Evolutionary conservation across 2,888 invertebrate genomes (phyloP).

Genomic region (Leistus spinibarbis): DNA sequence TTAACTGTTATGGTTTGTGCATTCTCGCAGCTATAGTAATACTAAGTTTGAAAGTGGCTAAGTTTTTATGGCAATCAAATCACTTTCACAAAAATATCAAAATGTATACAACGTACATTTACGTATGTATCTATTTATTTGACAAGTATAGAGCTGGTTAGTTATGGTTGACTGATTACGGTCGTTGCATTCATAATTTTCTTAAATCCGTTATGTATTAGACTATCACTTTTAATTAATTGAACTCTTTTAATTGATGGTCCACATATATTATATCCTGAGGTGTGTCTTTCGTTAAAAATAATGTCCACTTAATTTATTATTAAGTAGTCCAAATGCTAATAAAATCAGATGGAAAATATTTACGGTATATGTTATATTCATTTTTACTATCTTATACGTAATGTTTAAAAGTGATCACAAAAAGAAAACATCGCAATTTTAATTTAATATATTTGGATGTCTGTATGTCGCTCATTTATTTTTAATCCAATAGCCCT

Average conservation of each 20-base stretch:
- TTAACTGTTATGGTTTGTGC: neutral
- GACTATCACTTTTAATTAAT: neutral
- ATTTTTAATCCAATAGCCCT: too few species aligned
- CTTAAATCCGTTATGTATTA: neutral
- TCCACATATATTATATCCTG: too few species aligned
- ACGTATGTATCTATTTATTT: neutral
- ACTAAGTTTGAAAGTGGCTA: neutral
- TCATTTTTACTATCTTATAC: too few species aligned
- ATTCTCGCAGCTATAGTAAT: neutral
- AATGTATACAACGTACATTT: neutral
- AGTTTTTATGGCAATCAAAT: neutral
- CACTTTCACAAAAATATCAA: conserved; percentile 2
- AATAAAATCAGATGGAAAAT: too few species aligned
- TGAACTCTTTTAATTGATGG: neutral
- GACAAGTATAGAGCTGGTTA: conserved; percentile 7
- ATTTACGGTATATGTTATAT: too few species aligned
- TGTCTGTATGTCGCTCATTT: too few species aligned
- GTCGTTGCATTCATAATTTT: neutral
- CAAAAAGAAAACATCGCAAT: too few species aligned
- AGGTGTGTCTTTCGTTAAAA: too few species aligned
- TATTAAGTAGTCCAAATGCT: too few species aligned
- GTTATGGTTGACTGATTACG: neutral
- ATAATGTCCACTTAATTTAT: too few species aligned
- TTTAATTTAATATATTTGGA: too few species aligned
- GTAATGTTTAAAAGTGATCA: too few species aligned